Percentiles rank a stretch among this genome's conserved stretches.
phyloP scores from a whole-genome alignment of 2,797 vertebrate genomes.

The Halcyon chelicuti region DNA sequence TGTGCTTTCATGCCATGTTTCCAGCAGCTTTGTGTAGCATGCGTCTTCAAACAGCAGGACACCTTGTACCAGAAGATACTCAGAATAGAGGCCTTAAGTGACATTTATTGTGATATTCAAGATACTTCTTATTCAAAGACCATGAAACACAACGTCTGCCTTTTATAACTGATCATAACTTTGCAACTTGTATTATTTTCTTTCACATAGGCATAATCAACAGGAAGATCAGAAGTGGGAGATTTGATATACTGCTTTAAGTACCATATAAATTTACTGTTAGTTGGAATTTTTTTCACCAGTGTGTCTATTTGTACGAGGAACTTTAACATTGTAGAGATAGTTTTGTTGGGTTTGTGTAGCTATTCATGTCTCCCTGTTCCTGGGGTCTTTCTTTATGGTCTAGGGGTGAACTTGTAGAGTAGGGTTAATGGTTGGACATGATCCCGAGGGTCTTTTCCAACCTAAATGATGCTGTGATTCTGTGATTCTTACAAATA shows the following conservation, averaged over 20 bases:
- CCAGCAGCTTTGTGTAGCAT: background rate
- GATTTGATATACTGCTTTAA: background rate
- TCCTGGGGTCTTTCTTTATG: background rate
- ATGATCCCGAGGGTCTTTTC: too few species aligned
- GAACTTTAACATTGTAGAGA: background rate
- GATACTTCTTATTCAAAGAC: background rate
- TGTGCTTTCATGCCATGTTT: background rate
- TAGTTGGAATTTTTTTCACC: background rate
- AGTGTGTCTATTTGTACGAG: background rate
- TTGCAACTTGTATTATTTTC: background rate
- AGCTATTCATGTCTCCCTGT: background rate
- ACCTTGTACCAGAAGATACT: background rate
- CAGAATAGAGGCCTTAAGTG: background rate
- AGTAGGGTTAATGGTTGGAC: too few species aligned
- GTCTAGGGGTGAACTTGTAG: too few species aligned
- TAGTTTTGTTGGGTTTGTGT: background rate
- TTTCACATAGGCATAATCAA: background rate
- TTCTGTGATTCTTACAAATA: too few species aligned
- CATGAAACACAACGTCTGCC: background rate
- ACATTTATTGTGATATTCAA: background rate
- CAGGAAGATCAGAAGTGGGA: background rate
- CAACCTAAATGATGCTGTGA: too few species aligned
- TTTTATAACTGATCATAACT: background rate
- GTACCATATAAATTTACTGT: background rate
- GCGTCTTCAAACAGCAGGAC: background rate